A percentile compares a stretch with the other conserved stretches of the same genome.
Evolutionary conservation across 2,888 invertebrate species (phyloP).

Genomic region (Caenorhabditis virilis): DNA sequence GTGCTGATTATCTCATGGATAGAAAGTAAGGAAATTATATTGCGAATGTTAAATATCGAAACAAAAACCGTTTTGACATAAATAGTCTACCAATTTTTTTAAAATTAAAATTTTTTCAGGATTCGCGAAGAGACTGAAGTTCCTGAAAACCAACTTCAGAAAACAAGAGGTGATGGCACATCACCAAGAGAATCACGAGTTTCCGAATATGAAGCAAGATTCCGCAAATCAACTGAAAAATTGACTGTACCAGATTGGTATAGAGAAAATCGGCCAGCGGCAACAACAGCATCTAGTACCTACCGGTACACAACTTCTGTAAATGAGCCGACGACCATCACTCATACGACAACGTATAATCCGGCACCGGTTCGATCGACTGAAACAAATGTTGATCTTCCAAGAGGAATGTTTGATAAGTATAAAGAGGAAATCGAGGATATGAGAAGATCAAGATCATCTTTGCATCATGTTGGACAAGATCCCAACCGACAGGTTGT

Average conservation of each 20-base stretch:
- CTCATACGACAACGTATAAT: slow-evolving; percentile 13
- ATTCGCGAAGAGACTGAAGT: slow-evolving; percentile 65
- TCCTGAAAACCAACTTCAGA: slow-evolving; percentile 68
- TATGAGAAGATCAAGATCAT: slow-evolving; percentile 61
- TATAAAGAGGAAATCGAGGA: slow-evolving; percentile 68
- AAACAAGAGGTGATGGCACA: slow-evolving; percentile 52
- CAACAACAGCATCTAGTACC: slow-evolving; percentile 9
- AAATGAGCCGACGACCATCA: slow-evolving; percentile 12
- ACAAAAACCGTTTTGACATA: too few relatives aligned
- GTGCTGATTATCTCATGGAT: slow-evolving; percentile 68
- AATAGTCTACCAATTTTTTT: too few relatives aligned
- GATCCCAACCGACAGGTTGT: slow-evolving; percentile 55
- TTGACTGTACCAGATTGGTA: slow-evolving; percentile 68
- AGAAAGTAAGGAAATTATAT: slow-evolving; percentile 43
- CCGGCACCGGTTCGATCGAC: not conserved
- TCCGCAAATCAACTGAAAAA: slow-evolving; percentile 67
- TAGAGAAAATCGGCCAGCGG: slow-evolving; percentile 49
- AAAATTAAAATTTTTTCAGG: slow-evolving; percentile 44
- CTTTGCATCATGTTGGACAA: slow-evolving; percentile 59
- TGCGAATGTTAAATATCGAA: not conserved
- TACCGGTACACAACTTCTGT: slow-evolving; percentile 15
- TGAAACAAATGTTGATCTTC: slow-evolving; percentile 46
- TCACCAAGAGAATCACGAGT: slow-evolving; percentile 43
- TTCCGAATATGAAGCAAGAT: slow-evolving; percentile 67
- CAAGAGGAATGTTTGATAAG: slow-evolving; percentile 67